Percentiles rank a stretch among this genome's conserved stretches.
phyloP scores from a whole-genome alignment of 2,797 vertebrate genomes.

The Diplodus puntazzo region DNA sequence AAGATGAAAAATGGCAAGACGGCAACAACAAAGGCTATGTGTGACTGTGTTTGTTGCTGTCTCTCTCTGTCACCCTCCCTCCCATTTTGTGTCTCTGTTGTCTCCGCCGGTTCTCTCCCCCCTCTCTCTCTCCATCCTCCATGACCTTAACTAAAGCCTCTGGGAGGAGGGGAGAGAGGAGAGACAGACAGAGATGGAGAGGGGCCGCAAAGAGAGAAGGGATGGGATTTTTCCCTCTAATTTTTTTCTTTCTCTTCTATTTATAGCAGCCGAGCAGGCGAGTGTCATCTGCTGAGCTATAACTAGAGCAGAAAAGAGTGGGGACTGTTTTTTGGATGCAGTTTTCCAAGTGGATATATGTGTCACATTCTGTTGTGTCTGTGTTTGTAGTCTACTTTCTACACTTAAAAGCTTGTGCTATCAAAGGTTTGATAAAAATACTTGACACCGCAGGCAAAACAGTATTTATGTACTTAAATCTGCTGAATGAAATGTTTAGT shows the following conservation, averaged over 20 bases:
- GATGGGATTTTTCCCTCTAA: conserved; percentile 60
- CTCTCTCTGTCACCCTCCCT: conserved; percentile 9
- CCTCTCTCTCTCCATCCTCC: conserved; percentile 32
- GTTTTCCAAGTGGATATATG: conserved; percentile 51
- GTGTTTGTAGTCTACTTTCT: conserved; percentile 1
- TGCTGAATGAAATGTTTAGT: conserved; percentile 7
- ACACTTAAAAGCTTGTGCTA: not conserved
- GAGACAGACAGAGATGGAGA: conserved; percentile 29
- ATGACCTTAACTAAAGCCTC: conserved; percentile 66
- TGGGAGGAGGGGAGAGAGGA: conserved; percentile 28
- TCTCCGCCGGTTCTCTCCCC: conserved; percentile 20
- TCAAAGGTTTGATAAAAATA: not conserved
- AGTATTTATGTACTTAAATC: not conserved
- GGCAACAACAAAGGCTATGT: conserved; percentile 38
- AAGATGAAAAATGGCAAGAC: conserved; percentile 19
- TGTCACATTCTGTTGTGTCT: conserved; percentile 30
- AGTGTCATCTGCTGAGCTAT: conserved; percentile 76
- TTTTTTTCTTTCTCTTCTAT: conserved; percentile 67
- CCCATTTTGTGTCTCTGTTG: conserved; percentile 30
- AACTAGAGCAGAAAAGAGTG: conserved; percentile 77
- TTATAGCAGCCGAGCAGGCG: conserved; percentile 68
- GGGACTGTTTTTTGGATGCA: conserved; percentile 52
- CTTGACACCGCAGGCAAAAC: not conserved
- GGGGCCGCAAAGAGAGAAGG: conserved; percentile 37
- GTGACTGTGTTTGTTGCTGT: conserved; percentile 21